These are phyloP conservation scores for Rhabditophanes sp. DNA, from an alignment of 2,888 invertebrate genomes.

Conservation along the genomic window DNA sequence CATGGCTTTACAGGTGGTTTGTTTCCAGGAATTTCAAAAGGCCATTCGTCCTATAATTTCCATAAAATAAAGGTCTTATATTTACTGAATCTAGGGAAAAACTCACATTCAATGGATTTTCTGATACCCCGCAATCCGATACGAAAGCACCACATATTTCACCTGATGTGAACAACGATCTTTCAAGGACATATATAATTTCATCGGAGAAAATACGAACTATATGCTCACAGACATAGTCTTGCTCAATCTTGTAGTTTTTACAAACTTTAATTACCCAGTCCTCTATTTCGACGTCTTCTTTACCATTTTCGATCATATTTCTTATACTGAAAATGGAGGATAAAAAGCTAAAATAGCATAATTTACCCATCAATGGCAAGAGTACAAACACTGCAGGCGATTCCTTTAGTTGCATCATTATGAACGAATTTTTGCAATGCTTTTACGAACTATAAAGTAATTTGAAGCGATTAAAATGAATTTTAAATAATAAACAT, in stretches of 20 bases:
- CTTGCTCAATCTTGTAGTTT: slow-evolving; percentile 20
- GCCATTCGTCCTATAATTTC: slow-evolving; percentile 25
- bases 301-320: slow-evolving; percentile 9
- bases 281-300: slow-evolving; percentile 20
- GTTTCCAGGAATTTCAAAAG: slow-evolving; percentile 18
- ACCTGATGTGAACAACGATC: slow-evolving; percentile 19
- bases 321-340: no score
- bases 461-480: no score
- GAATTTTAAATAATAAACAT: no score
- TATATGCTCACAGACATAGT: slow-evolving; percentile 23
- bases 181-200: slow-evolving; percentile 20
- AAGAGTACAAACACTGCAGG: no score
- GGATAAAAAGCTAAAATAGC: no score
- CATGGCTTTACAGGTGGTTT: slow-evolving; percentile 29
- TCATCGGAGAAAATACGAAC: slow-evolving; percentile 23
- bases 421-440: no score
- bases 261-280: slow-evolving; percentile 15
- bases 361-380: no score
- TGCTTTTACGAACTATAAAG: no score
- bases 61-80: not conserved
- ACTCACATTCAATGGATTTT: slow-evolving; percentile 20
- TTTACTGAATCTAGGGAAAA: no score
- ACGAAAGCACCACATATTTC: slow-evolving; percentile 29
- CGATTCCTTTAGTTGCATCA: no score
- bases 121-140: slow-evolving; percentile 8